phyloP scores from a whole-genome alignment of 2,113 vertebrate species.

The Elaphurus davidianus region DNA sequence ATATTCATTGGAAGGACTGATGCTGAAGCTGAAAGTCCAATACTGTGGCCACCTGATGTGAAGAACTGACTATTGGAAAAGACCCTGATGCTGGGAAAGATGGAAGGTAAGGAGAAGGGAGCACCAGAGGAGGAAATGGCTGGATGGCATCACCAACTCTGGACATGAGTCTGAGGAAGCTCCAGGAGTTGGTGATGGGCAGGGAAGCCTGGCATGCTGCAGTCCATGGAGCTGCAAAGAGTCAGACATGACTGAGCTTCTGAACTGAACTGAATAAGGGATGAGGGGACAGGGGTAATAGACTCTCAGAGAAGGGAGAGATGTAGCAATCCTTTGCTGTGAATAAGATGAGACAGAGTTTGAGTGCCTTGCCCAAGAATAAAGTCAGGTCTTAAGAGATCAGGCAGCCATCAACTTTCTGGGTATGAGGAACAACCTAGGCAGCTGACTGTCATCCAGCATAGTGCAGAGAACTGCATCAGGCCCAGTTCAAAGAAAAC shows the following conservation, averaged over 20 bases:
- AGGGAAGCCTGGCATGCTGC: background rate
- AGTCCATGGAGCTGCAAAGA: background rate
- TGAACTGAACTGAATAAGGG: background rate
- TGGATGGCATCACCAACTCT: background rate
- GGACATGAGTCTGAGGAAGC: background rate
- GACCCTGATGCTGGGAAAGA: background rate
- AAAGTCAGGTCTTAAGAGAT: background rate
- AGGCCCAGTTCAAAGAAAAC: background rate
- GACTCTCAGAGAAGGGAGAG: background rate
- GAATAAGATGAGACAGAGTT: background rate
- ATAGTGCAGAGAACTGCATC: background rate
- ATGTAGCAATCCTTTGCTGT: background rate
- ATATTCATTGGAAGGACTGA: background rate
- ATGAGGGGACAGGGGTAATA: background rate
- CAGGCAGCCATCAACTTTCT: background rate
- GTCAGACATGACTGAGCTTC: background rate
- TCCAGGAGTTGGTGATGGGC: background rate
- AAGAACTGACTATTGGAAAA: background rate
- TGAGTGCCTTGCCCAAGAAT: background rate
- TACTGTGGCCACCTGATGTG: background rate
- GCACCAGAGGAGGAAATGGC: background rate
- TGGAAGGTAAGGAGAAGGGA: background rate
- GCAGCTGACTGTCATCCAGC: background rate
- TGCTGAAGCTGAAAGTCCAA: background rate
- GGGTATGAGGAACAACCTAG: background rate